Evolutionary conservation across 2,888 invertebrate genomes (phyloP), one percentile per base, ranked within the genome.

Genomic region (Yponomeuta evonymella): DNA sequence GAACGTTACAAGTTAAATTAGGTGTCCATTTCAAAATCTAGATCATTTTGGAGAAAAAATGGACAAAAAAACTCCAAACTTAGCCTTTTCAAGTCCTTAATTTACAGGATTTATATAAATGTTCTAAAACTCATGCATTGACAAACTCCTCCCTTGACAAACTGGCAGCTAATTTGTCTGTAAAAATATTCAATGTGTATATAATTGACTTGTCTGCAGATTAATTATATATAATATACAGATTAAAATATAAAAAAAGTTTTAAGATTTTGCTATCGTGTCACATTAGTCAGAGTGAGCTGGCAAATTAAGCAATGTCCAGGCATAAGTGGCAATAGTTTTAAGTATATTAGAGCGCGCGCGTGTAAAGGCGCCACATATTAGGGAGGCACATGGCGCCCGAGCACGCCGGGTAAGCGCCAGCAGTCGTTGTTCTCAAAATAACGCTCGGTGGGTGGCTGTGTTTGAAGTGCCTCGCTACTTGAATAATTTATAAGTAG

Each of bases 401-500:
- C 11, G 51, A 5, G 12, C 3, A 62, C 30, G 65, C 33, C 30
- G 29, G 30, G 65, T 12, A 12, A 48, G 69, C 68, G 48, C 33
- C 63, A 36, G 74, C 77, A 81, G 79, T 82, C 80, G 82, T 78
- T 81, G 85, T 86, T 87, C 87, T 86, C 85, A 85, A 89, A 90
- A 89, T 88, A 90, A 83, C 85, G 83, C 83, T 82, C 83, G 80
- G 82, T 82, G 81, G 82, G 80, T 83, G 84, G 81, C 88, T 88
- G 88, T 88, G 89, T 89, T 87, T 89, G 88, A 89, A 89, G 87
- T 88, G 89, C 89, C 90, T 88, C 87, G 78, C 84, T 84, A 85
- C 86, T 87, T 91, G 90, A 92, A 92, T 92, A 88, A 90, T 90
- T 90, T 90, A 92, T 92, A 87, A 90, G 86, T 84, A 79, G 78